Conservation (phyloP, 2,888 invertebrate species). For the Notodonta ziczac region DNA sequence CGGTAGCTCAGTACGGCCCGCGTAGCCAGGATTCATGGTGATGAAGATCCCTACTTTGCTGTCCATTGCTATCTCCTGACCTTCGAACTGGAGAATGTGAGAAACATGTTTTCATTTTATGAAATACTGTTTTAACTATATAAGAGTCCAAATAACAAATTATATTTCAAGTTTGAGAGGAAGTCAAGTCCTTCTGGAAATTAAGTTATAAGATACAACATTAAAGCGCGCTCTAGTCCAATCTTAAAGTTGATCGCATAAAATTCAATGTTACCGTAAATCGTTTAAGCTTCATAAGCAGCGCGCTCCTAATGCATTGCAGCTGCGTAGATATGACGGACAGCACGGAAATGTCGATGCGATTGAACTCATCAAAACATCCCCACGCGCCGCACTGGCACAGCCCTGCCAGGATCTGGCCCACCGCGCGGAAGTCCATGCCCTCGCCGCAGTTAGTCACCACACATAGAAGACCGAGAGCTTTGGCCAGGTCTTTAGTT, state of each 20-base stretch:
- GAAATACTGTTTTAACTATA: no score
- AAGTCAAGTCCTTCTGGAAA: no score
- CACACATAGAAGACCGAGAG: slow-evolving; percentile 91
- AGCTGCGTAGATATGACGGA: slow-evolving; percentile 97
- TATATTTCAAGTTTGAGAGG: no score
- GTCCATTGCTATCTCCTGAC: slow-evolving; percentile 92
- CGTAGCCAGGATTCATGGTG: slow-evolving; percentile 98
- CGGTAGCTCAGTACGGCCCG: slow-evolving; percentile 95
- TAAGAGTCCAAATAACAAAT: no score
- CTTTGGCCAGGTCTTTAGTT: slow-evolving; percentile 95
- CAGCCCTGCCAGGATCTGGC: slow-evolving; percentile 88
- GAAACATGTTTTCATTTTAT: background rate
- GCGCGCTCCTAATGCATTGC: slow-evolving; percentile 93
- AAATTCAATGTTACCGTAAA: slow-evolving; percentile 86
- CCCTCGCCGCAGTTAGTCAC: slow-evolving; percentile 97
- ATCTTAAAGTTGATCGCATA: no score
- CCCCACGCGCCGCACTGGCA: slow-evolving; percentile 97
- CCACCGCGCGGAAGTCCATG: slow-evolving; percentile 93
- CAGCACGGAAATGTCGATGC: slow-evolving; percentile 95
- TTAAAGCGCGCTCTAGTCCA: no score
- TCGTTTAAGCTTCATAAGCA: slow-evolving; percentile 89
- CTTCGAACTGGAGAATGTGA: slow-evolving; percentile 89
- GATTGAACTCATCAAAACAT: slow-evolving; percentile 97
- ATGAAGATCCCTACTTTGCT: slow-evolving; percentile 96
- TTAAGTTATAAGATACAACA: no score